phyloP scores from a whole-genome alignment of 2,888 invertebrate species.

The Philaethria dido region DNA sequence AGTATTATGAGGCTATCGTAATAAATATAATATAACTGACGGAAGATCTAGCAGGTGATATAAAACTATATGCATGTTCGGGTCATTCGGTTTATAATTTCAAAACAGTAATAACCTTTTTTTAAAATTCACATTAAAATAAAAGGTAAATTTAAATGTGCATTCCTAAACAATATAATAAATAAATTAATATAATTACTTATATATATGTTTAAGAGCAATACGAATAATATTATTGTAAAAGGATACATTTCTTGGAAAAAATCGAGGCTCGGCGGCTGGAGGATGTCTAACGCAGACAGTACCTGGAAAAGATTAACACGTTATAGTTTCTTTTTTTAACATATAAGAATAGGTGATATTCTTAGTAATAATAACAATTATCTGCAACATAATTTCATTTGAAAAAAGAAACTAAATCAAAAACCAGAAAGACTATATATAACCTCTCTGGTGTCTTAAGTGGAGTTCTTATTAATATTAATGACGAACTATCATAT shows the following conservation, averaged over 20 bases:
- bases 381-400: too few relatives aligned
- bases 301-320: conserved; percentile 90
- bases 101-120: too few relatives aligned
- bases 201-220: background rate
- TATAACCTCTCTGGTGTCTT: background rate
- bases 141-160: too few relatives aligned
- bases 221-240: conserved; percentile 37
- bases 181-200: background rate
- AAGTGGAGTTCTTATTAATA: too few relatives aligned
- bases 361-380: background rate
- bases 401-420: too few relatives aligned
- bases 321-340: conserved; percentile 14
- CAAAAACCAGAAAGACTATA: too few relatives aligned
- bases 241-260: conserved; percentile 99
- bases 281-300: conserved; percentile 98
- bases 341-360: background rate
- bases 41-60: background rate
- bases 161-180: background rate
- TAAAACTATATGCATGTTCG: too few relatives aligned
- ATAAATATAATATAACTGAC: background rate
- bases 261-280: conserved; percentile 99
- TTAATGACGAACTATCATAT: too few relatives aligned
- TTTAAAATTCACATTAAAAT: background rate
- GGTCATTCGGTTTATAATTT: too few relatives aligned
- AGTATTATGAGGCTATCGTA: too few relatives aligned